Evolutionary conservation across 37 sponge, comb jelly and placozoan genomes (phyloP).

Genomic region (Chondrosia reniformis): DNA sequence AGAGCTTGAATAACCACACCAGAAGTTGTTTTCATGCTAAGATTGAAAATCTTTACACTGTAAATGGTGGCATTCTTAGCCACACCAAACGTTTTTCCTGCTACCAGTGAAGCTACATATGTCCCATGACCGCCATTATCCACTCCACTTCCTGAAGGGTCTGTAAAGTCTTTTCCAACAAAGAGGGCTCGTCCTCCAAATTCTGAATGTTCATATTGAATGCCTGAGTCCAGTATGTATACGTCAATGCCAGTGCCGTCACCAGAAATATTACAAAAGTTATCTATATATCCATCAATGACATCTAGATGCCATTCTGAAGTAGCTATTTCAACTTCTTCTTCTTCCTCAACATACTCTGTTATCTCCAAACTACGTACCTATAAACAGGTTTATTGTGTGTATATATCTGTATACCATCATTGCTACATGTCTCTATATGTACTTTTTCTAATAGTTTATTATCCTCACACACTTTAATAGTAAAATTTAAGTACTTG

Average conservation of each 20-base stretch:
- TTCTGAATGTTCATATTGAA: not conserved
- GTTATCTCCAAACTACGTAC: not conserved
- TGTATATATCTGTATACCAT: not conserved
- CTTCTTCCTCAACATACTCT: conserved; percentile 17
- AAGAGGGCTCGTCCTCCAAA: conserved; percentile 12
- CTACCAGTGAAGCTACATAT: conserved; percentile 10
- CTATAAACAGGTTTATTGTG: not conserved
- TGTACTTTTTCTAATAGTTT: not conserved
- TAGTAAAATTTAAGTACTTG: not conserved
- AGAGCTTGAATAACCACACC: not conserved
- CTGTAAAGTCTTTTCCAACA: conserved; percentile 4
- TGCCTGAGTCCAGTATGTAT: conserved; percentile 7
- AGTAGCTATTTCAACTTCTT: not conserved
- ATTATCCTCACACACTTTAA: not conserved
- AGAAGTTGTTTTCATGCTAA: not conserved
- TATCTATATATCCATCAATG: not conserved
- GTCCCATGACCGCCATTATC: conserved; percentile 7
- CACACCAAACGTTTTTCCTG: not conserved
- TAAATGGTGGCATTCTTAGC: not conserved
- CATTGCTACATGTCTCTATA: not conserved
- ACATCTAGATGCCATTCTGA: not conserved
- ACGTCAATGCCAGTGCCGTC: conserved; percentile 5
- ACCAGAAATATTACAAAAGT: not conserved
- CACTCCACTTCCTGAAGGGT: not conserved
- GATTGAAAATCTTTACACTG: not conserved